Evolutionary conservation across 2,888 invertebrate genomes (phyloP).

Genomic region (Ennomos quercinarius): DNA sequence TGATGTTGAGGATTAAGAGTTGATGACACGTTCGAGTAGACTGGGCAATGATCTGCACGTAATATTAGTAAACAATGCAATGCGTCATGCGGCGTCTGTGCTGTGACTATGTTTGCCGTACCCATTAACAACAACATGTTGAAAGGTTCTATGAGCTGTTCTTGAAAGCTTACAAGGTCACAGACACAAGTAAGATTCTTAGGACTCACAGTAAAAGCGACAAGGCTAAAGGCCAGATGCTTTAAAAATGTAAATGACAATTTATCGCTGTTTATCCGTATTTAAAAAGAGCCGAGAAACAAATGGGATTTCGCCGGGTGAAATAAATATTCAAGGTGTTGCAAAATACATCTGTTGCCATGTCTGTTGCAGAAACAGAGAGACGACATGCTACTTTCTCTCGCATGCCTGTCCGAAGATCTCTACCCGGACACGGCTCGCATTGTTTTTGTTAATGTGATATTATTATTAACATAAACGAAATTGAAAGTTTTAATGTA

Average conservation of each 20-base stretch:
- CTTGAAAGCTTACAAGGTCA: conserved; percentile 27
- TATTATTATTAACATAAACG: conserved; percentile 69
- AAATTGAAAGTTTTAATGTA: conserved; percentile 76
- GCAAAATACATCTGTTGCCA: conserved; percentile 59
- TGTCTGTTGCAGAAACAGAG: conserved; percentile 53
- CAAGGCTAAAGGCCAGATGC: conserved; percentile 50
- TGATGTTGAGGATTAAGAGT: conserved; percentile 17
- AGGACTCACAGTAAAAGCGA: conserved; percentile 38
- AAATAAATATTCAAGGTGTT: conserved; percentile 64
- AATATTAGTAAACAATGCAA: conserved; percentile 42
- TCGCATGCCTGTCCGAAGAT: conserved; percentile 55
- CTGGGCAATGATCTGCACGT: conserved; percentile 28
- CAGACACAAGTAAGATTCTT: conserved; percentile 12
- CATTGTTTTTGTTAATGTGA: conserved; percentile 77
- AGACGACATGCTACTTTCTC: conserved; percentile 73
- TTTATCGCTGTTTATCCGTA: conserved; percentile 46
- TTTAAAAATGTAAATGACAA: conserved; percentile 52
- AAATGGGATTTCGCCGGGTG: conserved; percentile 48
- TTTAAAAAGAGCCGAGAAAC: conserved; percentile 42
- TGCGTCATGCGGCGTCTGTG: conserved; percentile 35
- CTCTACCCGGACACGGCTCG: conserved; percentile 70
- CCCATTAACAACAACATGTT: conserved; percentile 34
- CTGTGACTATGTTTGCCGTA: conserved; percentile 34
- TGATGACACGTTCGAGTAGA: conserved; percentile 30
- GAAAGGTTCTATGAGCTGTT: conserved; percentile 16